A percentile compares a stretch with the other conserved stretches of the same genome.
Evolutionary conservation across 2,888 invertebrate species (phyloP).

Genomic region (Crepidodera aurea): DNA sequence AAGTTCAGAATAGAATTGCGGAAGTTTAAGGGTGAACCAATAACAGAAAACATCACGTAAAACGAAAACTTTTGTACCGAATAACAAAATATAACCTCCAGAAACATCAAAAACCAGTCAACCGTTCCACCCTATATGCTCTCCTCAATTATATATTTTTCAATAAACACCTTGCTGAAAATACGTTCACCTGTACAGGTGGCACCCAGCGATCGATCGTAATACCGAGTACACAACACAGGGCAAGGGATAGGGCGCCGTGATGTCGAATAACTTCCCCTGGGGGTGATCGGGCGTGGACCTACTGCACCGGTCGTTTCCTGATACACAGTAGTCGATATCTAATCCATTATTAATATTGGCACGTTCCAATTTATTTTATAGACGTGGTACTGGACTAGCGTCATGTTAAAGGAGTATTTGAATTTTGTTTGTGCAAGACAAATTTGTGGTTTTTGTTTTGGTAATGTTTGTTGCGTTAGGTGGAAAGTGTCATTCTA

Average conservation of each 20-base stretch:
- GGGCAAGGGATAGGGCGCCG: constrained; percentile 42
- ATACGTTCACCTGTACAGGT: constrained; percentile 45
- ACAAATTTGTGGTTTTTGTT: no score
- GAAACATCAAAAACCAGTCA: not conserved
- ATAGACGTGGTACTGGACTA: not conserved
- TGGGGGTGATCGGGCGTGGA: constrained; percentile 19
- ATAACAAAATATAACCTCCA: no score
- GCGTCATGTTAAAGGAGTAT: no score
- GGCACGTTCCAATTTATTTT: constrained; percentile 9
- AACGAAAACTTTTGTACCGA: no score
- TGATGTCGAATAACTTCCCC: constrained; percentile 45
- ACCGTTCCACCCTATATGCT: not conserved
- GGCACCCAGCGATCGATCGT: constrained; percentile 42
- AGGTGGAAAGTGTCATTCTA: no score
- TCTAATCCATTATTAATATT: constrained; percentile 15
- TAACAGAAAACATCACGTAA: no score
- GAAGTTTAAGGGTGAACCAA: no score
- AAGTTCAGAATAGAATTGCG: no score
- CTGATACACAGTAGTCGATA: not conserved
- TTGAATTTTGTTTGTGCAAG: no score
- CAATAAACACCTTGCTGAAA: constrained; percentile 40
- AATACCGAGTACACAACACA: constrained; percentile 6
- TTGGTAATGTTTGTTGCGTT: no score
- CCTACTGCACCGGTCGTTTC: constrained; percentile 30
- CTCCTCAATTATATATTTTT: constrained; percentile 15